A percentile compares a stretch with the other conserved stretches of the same genome.
phyloP scores from a whole-genome alignment of 1,140 invertebrate species.

The Brachionus manjavacas region DNA sequence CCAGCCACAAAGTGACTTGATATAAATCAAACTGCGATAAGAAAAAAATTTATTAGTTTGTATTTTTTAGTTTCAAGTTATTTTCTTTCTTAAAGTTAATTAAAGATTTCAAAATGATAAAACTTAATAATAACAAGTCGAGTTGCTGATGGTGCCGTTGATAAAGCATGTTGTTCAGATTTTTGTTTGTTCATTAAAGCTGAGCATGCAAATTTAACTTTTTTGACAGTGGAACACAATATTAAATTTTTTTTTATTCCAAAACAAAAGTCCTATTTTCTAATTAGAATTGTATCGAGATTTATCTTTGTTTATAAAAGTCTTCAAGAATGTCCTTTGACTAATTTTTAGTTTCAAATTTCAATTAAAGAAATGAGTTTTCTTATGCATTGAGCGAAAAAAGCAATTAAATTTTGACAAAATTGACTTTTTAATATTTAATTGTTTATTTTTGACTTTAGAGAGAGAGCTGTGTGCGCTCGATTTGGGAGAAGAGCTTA shows the following conservation, averaged over 20 bases:
- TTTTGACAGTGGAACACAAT: constrained; percentile 6
- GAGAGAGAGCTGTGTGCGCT: not conserved
- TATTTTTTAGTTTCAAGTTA: constrained; percentile 18
- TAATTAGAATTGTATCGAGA: not conserved
- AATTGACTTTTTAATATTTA: constrained; percentile 31
- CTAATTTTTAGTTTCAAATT: constrained; percentile 22
- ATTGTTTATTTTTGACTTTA: constrained; percentile 24
- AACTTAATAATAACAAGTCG: not conserved
- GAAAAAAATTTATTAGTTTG: constrained; percentile 20
- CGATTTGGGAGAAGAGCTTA: not conserved
- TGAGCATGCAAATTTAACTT: not conserved
- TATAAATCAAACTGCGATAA: constrained; percentile 37
- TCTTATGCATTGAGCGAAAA: not conserved
- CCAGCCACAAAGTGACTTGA: constrained; percentile 15
- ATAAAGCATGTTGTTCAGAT: not conserved
- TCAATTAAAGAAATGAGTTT: constrained; percentile 13
- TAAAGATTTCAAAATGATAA: constrained; percentile 36
- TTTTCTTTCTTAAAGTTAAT: constrained; percentile 31
- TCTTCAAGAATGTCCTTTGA: constrained; percentile 13
- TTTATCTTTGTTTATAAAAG: not conserved
- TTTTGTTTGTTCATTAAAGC: not conserved
- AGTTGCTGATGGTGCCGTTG: constrained; percentile 28
- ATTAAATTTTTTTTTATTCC: not conserved
- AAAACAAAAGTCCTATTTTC: not conserved
- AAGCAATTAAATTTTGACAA: constrained; percentile 37